These are phyloP conservation scores for Nowickia ferox DNA, from an alignment of 2,888 invertebrate genomes.

Conservation along the genomic window DNA sequence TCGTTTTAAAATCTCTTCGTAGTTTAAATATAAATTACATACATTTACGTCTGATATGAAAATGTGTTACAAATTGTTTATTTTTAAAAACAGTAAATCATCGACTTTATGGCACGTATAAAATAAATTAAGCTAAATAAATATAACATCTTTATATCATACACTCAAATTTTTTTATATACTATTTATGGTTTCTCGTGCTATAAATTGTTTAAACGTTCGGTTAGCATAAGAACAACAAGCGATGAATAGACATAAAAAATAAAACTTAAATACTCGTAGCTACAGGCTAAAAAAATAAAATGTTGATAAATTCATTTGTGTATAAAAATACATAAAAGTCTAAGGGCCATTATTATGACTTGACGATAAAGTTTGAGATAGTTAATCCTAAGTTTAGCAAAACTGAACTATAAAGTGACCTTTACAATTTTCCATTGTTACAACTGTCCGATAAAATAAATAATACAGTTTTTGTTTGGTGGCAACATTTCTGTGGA, in stretches of 20 bases:
- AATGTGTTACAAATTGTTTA: conserved; percentile 20
- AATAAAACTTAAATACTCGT: conserved; percentile 38
- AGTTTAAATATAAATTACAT: conserved; percentile 14
- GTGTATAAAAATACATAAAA: conserved; percentile 12
- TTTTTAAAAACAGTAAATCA: conserved; percentile 15
- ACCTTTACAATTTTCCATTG: too few relatives aligned
- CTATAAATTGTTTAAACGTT: conserved; percentile 16
- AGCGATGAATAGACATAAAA: background rate
- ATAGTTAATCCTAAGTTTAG: too few relatives aligned
- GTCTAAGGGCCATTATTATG: too few relatives aligned
- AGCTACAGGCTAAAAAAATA: background rate
- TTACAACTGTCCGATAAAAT: too few relatives aligned
- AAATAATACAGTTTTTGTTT: too few relatives aligned
- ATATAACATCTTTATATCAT: conserved; percentile 12
- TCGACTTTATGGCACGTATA: conserved; percentile 38
- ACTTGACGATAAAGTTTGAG: too few relatives aligned
- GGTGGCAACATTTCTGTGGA: too few relatives aligned
- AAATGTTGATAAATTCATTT: background rate
- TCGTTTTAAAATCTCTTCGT: background rate
- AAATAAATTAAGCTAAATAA: conserved; percentile 24
- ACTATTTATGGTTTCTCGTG: conserved; percentile 4
- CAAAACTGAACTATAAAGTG: too few relatives aligned
- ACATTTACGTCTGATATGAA: background rate
- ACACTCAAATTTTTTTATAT: conserved; percentile 10
- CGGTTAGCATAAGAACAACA: background rate